phyloP scores from a whole-genome alignment of 2,797 vertebrate genomes.

The Oryzias dopingdopingensis region DNA sequence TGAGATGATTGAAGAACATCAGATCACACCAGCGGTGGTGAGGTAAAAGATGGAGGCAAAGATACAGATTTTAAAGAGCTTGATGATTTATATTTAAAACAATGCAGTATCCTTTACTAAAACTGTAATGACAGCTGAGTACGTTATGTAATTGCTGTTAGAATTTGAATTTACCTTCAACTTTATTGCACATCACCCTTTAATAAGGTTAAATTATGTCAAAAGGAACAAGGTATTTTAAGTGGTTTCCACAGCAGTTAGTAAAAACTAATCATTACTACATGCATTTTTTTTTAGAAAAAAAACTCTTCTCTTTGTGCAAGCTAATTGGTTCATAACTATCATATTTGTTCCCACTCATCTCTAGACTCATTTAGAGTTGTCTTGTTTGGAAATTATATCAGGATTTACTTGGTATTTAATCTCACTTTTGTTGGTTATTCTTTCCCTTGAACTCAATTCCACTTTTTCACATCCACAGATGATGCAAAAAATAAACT shows the following conservation, averaged over 20 bases:
- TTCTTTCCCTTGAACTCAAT: conserved; percentile 23
- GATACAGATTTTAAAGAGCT: neutral
- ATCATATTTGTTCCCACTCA: neutral
- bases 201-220: neutral
- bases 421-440: conserved; percentile 20
- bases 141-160: conserved; percentile 12
- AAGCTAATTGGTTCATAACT: neutral
- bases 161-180: conserved; percentile 8
- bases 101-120: no score
- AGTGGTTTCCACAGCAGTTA: neutral
- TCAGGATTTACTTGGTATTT: conserved; percentile 10
- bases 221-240: neutral
- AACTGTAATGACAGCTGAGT: conserved; percentile 2
- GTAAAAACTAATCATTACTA: neutral
- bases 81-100: no score
- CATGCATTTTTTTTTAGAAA: neutral
- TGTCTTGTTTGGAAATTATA: neutral
- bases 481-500: conserved; percentile 20
- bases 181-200: neutral
- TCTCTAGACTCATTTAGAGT: conserved; percentile 4
- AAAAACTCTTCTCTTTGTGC: neutral
- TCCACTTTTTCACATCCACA: conserved; percentile 26
- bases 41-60: conserved; percentile 23
- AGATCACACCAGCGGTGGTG: conserved; percentile 6
- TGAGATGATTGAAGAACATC: neutral